Percentiles rank a stretch among this genome's conserved stretches.
Conservation (phyloP, 2,888 invertebrate species). For the Ferrisia virgata region DNA sequence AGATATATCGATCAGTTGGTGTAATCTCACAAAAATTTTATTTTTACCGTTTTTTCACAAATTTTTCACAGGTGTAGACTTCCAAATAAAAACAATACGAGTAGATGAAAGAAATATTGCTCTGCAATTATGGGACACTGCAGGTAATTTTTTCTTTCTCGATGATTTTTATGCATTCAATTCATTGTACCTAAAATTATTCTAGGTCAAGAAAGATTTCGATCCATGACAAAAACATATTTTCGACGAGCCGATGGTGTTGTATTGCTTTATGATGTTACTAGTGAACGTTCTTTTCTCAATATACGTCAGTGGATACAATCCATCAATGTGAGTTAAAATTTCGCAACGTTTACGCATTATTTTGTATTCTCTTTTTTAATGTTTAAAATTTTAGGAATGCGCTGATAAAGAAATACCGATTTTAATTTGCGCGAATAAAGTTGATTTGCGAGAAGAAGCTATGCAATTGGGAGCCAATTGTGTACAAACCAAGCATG, state of each 20-base stretch:
- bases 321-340: slow-evolving; percentile 58
- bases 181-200: background rate
- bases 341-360: too few relatives aligned
- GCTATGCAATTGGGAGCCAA: slow-evolving; percentile 51
- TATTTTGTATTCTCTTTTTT: background rate
- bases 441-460: slow-evolving; percentile 58
- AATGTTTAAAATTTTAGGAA: slow-evolving; percentile 53
- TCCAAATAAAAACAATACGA: slow-evolving; percentile 59
- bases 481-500: slow-evolving; percentile 54
- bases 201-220: slow-evolving; percentile 56
- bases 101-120: slow-evolving; percentile 57
- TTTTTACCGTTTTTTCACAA: background rate
- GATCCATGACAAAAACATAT: slow-evolving; percentile 62
- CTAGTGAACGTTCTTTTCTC: slow-evolving; percentile 60
- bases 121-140: slow-evolving; percentile 61
- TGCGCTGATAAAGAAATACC: slow-evolving; percentile 58
- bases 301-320: slow-evolving; percentile 62
- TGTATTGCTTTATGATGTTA: slow-evolving; percentile 60
- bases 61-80: slow-evolving; percentile 56
- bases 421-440: slow-evolving; percentile 61
- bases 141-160: slow-evolving; percentile 53
- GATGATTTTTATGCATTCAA: background rate
- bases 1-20: too few relatives aligned
- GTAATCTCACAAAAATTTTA: background rate
- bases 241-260: slow-evolving; percentile 64